Percentiles rank a stretch among this genome's conserved stretches.
Conservation (phyloP, 2,797 vertebrate genomes). For the Varecia variegata region DNA sequence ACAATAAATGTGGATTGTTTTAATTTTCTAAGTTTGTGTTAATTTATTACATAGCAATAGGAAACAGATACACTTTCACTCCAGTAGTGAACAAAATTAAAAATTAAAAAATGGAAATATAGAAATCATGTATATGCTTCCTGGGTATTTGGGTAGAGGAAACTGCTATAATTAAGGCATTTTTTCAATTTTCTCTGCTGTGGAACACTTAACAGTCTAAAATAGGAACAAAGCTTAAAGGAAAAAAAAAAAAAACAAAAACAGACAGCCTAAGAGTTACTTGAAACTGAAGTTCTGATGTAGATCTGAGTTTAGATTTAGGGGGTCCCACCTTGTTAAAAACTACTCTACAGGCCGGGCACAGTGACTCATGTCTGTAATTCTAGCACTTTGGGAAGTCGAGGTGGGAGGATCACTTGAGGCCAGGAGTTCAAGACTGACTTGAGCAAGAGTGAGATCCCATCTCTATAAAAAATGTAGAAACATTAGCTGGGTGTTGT, state of each 20-base stretch:
- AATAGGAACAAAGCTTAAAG: conserved; percentile 9
- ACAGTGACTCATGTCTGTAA: background rate
- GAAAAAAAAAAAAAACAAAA: background rate
- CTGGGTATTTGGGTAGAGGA: background rate
- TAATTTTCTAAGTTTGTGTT: background rate
- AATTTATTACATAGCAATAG: background rate
- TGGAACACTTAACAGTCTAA: background rate
- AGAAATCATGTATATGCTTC: background rate
- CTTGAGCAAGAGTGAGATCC: too few relatives aligned
- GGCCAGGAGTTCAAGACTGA: too few relatives aligned
- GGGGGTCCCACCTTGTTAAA: background rate
- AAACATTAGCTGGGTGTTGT: too few relatives aligned
- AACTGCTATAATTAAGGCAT: background rate
- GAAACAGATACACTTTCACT: background rate
- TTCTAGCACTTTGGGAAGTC: background rate
- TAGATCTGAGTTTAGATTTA: background rate
- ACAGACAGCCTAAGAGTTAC: background rate
- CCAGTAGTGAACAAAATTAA: background rate
- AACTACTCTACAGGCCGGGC: background rate
- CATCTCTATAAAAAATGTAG: too few relatives aligned
- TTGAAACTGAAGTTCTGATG: background rate
- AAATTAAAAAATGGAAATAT: background rate
- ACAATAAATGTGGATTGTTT: background rate
- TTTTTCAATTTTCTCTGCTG: background rate
- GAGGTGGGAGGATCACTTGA: background rate